These are phyloP conservation scores for Sparidentex hasta DNA, from an alignment of 2,797 vertebrate genomes.

Conservation along the genomic window DNA sequence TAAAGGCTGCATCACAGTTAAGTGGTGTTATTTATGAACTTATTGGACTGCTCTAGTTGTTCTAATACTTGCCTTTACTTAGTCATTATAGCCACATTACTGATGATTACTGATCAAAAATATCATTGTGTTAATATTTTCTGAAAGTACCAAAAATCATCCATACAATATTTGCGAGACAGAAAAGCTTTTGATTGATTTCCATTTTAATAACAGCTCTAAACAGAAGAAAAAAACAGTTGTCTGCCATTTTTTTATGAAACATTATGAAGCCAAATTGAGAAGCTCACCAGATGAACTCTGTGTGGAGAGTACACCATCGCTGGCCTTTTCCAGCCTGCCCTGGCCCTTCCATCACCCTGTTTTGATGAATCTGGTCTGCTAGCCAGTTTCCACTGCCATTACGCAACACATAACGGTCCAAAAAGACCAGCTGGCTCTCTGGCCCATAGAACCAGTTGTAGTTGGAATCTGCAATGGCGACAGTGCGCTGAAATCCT, in stretches of 20 bases:
- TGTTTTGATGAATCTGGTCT: slow-evolving; percentile 91
- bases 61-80: too few species aligned
- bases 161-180: not conserved
- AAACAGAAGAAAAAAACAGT: not conserved
- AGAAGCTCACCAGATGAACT: slow-evolving; percentile 95
- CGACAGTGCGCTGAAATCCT: slow-evolving; percentile 98
- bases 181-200: not conserved
- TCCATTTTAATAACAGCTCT: not conserved
- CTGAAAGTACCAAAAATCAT: too few species aligned
- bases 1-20: too few species aligned
- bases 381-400: slow-evolving; percentile 99
- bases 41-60: too few species aligned
- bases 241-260: not conserved
- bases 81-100: too few species aligned
- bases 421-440: slow-evolving; percentile 97
- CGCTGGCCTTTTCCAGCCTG: slow-evolving; percentile 95
- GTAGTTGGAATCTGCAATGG: slow-evolving; percentile 98
- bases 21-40: too few species aligned
- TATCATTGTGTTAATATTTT: too few species aligned
- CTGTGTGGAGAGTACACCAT: slow-evolving; percentile 98
- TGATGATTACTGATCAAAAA: too few species aligned
- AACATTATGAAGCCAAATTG: not conserved
- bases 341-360: slow-evolving; percentile 92
- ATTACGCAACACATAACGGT: slow-evolving; percentile 96
- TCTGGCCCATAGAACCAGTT: slow-evolving; percentile 99